Evolutionary conservation across 2,888 invertebrate species (phyloP), one percentile per base, ranked within the genome.

Genomic region (Troides aeacus): DNA sequence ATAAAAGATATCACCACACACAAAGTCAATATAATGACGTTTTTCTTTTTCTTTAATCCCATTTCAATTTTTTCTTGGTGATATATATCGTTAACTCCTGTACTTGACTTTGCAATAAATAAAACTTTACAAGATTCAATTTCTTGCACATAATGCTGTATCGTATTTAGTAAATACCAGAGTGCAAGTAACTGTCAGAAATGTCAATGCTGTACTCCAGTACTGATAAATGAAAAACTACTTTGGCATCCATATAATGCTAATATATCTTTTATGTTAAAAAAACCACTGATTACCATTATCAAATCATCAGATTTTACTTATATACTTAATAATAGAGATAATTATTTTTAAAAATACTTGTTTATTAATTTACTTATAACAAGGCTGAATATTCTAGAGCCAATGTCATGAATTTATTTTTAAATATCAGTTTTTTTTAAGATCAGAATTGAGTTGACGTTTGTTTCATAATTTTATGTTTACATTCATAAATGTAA

Each of bases 41-140:
- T 89, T 80, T 88, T 91, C 80, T 89, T 92, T 78, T 91, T 92
- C 75, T 88, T 88, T 23, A 86, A 65, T 39, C 84, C 81, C 85
- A 86, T 86, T 66, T 59, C 21, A 62, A 17, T 10, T 61, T 56
- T 66, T 65, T 57, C 12, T 65, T 57, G 57, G 57, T 50, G 7
- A 15, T 8, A 17, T 8, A 18, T 21, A 50, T 10, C 6, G 39
- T 15, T 21, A 61, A 12, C 57, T 61, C 18, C 58, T 65, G 0
- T 50, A 21, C n/a, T 50, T 42, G 57, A 30, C 39, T 58, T 56
- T 21, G 62, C 46, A 62, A 58, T 62, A 69, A 17, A 30, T 50
- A 59, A 59, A 17, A 39, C 18, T 39, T 53, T 53, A 53, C 17
- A 62, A 53, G 62, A 58, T 62, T 57, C 62, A 66, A 70, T 66